Percentiles rank a stretch among this genome's conserved stretches.
Conservation (phyloP, 2,888 invertebrate genomes). For the Cephus runcator region DNA sequence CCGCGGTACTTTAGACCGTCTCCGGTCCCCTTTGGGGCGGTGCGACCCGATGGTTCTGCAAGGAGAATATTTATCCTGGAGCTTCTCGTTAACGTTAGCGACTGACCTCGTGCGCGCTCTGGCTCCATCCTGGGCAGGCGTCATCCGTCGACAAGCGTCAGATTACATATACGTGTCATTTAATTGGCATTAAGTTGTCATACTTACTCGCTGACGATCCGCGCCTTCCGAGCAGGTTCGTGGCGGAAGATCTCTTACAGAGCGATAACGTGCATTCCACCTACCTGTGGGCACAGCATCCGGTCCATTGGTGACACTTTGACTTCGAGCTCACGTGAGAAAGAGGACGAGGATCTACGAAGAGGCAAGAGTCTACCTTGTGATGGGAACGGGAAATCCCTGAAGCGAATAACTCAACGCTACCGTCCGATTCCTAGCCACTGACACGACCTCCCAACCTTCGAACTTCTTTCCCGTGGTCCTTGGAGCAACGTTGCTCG, state of each 20-base stretch:
- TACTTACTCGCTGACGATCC: not conserved
- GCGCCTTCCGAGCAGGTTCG: not conserved
- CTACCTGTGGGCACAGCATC: not conserved
- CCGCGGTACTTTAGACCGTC: slow-evolving; percentile 63
- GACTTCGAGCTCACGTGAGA: not conserved
- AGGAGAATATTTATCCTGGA: slow-evolving; percentile 34
- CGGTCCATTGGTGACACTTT: not conserved
- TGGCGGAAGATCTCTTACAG: not conserved
- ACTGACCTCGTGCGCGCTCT: not conserved
- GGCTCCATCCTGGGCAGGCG: not conserved
- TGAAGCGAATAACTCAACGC: slow-evolving; percentile 79
- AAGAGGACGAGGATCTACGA: not conserved
- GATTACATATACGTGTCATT: not conserved
- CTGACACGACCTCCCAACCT: slow-evolving; percentile 67
- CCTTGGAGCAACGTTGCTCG: slow-evolving; percentile 74
- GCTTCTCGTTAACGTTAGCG: not conserved
- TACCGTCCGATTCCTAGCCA: slow-evolving; percentile 54
- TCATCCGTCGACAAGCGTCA: not conserved
- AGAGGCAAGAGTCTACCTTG: slow-evolving; percentile 70
- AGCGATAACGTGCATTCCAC: not conserved
- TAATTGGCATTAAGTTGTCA: not conserved
- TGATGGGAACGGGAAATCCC: slow-evolving; percentile 78
- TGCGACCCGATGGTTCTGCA: slow-evolving; percentile 64
- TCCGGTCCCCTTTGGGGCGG: slow-evolving; percentile 63
- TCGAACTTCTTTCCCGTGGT: slow-evolving; percentile 67